Evolutionary conservation across 1,140 invertebrate species (phyloP).

Genomic region (Drosophila lowei): DNA sequence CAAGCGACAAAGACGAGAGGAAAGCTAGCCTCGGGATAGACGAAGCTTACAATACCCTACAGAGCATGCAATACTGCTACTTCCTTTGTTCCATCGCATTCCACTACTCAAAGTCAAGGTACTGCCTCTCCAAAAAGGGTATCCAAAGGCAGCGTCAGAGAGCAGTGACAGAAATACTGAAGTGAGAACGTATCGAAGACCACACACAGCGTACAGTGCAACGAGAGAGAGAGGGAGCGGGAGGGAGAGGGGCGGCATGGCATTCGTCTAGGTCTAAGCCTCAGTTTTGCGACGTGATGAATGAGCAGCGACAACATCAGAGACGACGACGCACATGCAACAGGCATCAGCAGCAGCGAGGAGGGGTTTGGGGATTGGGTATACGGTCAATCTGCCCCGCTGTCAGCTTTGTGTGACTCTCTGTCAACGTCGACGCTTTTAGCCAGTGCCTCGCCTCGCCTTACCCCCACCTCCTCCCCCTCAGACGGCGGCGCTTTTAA

Average conservation of each 20-base stretch:
- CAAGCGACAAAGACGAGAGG: constrained; percentile 20
- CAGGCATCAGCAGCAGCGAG: constrained; percentile 5
- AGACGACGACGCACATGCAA: constrained; percentile 34
- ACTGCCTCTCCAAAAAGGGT: background rate
- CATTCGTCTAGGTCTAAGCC: constrained; percentile 44
- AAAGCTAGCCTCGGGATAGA: background rate
- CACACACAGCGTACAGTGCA: constrained; percentile 49
- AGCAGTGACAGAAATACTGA: background rate
- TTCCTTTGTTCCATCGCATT: too few species aligned
- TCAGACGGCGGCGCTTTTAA: constrained; percentile 55
- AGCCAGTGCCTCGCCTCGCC: constrained; percentile 12
- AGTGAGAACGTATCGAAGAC: constrained; percentile 41
- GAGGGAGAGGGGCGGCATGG: constrained; percentile 18
- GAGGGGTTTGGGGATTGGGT: constrained; percentile 8
- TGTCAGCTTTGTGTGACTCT: constrained; percentile 79
- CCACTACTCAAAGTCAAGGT: too few species aligned
- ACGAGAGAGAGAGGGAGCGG: background rate
- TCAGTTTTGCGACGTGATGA: constrained; percentile 69
- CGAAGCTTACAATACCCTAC: constrained; percentile 9
- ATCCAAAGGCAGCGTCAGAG: background rate
- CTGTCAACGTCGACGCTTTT: constrained; percentile 63
- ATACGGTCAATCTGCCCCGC: constrained; percentile 46
- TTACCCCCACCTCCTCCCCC: too few species aligned
- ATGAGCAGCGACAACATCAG: constrained; percentile 63
- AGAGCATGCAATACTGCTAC: background rate